Evolutionary conservation across 2,888 invertebrate genomes (phyloP), one percentile per base, ranked within the genome.

Genomic region (Tineola bisselliella): DNA sequence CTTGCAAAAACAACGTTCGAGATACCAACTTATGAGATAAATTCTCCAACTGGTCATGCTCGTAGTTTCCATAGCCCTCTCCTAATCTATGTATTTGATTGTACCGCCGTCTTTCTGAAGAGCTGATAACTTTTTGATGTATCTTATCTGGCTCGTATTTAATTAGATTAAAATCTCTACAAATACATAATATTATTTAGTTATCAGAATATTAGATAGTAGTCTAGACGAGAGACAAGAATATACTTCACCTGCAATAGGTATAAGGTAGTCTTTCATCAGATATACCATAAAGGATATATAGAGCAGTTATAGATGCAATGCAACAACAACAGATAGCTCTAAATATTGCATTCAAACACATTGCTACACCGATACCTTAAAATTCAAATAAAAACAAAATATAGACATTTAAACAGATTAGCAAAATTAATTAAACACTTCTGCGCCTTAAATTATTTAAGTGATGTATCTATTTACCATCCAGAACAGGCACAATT

Each of bases 321-420:
- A 80, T 69, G 17, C 73, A 70, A 62, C 76, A 74, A 64, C 78
- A 81, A 62, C 66, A 68, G 18, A 84, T 80, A 5, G 84, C 84
- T 8, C 84, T 77, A 31, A 84, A 67, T 68, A 86, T 68, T 3
- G 83, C 76, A 63, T 79, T 79, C 62, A 84, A 75, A 65, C 83
- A 81, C 67, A 86, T 82, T 54, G 83, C 81, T 64, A 86, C 70
- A 15, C 86, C 86, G 61, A 86, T 79, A 63, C 86, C 86, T 86
- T 65, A 10, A 61, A 56, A n/a, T 12, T 12, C 5, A 31, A 31
- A 10, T 8, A 31, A 38, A 38, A 31, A 31, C 31, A 31, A 31
- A 8, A 31, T 8, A 31, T 31, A 31, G n/a, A n/a, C n/a, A n/a
- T n/a, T n/a, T n/a, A n/a, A n/a, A n/a, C n/a, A n/a, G n/a, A n/a